Evolutionary conservation across 2,113 vertebrate species (phyloP).

Genomic region (Bos indicus): DNA sequence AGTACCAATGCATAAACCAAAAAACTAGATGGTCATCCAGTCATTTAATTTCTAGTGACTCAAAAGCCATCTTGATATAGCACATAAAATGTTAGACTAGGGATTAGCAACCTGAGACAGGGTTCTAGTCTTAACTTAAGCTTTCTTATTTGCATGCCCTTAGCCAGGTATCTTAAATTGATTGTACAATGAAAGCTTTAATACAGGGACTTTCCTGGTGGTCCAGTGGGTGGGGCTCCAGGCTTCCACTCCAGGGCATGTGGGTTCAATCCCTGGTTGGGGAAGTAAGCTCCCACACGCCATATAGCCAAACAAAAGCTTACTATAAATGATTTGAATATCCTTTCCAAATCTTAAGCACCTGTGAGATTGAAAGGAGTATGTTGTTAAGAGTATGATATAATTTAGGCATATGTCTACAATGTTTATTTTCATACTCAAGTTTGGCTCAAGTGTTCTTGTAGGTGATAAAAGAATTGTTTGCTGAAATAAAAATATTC

Average conservation of each 20-base stretch:
- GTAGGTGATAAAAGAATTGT: not conserved
- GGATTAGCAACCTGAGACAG: not conserved
- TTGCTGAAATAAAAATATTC: not conserved
- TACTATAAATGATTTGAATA: not conserved
- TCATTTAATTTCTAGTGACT: constrained; percentile 15
- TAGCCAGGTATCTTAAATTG: not conserved
- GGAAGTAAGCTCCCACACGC: not conserved
- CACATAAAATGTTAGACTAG: not conserved
- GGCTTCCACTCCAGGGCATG: not conserved
- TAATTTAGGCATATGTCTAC: not conserved
- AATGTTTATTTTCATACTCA: not conserved
- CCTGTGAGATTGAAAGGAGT: not conserved
- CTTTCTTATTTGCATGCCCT: not conserved
- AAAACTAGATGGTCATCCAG: not conserved
- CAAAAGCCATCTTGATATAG: not conserved
- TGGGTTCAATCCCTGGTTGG: not conserved
- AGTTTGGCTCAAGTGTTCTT: not conserved
- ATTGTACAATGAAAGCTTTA: not conserved
- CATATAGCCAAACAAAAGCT: not conserved
- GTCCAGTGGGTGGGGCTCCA: not conserved
- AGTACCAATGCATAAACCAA: not conserved
- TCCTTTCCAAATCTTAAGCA: not conserved
- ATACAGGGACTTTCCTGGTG: not conserved
- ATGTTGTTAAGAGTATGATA: not conserved
- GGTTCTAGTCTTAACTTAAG: not conserved